These are phyloP conservation scores for Microctonus hyperodae DNA, from an alignment of 2,888 invertebrate species.

Conservation along the genomic window DNA sequence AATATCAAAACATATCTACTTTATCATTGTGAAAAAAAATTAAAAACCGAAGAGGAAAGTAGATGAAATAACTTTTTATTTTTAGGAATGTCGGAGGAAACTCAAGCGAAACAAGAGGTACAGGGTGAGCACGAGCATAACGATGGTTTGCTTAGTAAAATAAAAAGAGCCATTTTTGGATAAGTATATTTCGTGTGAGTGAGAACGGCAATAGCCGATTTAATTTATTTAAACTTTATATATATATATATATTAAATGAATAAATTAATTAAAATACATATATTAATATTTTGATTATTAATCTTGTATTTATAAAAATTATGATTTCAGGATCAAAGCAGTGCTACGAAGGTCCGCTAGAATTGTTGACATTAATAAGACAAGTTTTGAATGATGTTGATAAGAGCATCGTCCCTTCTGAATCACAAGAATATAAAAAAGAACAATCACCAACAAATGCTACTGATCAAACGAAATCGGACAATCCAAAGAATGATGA, in stretches of 20 bases:
- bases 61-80: slow-evolving; percentile 45
- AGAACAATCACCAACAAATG: slow-evolving; percentile 33
- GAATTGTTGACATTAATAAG: slow-evolving; percentile 70
- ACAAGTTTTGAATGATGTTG: slow-evolving; percentile 66
- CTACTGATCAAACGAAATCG: slow-evolving; percentile 20
- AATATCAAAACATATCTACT: slow-evolving; percentile 5
- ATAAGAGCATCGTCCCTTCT: background rate
- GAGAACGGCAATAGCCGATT: background rate
- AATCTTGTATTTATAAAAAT: too few relatives aligned
- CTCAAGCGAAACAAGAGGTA: slow-evolving; percentile 63
- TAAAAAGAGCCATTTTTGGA: slow-evolving; percentile 71
- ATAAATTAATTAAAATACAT: too few relatives aligned
- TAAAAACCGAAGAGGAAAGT: background rate
- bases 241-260: too few relatives aligned
- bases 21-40: slow-evolving; percentile 34
- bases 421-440: too few relatives aligned
- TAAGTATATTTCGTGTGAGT: slow-evolving; percentile 59
- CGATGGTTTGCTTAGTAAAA: slow-evolving; percentile 67
- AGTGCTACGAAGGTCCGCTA: slow-evolving; percentile 68
- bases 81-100: slow-evolving; percentile 66
- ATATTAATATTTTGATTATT: too few relatives aligned
- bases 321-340: slow-evolving; percentile 69
- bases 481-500: slow-evolving; percentile 42
- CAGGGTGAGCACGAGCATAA: slow-evolving; percentile 53
- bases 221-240: background rate